Evolutionary conservation across 2,888 invertebrate genomes (phyloP), one percentile per base, ranked within the genome.

Genomic region (Pediacus dermestoides): DNA sequence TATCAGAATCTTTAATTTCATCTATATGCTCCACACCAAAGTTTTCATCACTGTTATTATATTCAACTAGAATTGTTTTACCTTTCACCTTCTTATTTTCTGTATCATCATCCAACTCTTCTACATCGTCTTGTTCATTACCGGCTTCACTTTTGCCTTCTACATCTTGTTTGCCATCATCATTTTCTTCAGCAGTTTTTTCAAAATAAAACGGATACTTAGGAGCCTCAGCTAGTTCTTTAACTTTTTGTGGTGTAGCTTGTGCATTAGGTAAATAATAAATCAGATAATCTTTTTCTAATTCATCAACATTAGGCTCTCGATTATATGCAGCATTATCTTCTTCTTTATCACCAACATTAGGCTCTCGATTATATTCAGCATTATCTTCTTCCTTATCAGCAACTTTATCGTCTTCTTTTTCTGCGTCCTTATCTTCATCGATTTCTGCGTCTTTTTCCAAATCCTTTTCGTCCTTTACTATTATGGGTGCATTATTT

Each of bases 31-130:
- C 22, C 13, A 22, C 27, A 4, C 10, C 22, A 10, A 27, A 30
- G 14, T 31, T 23, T 7, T 18, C 21, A 16, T 36, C 32, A 14
- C 11, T 13, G 10, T 13, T 9, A 3, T 21, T 22, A 18, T n/a
- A 21, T 21, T 15, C 14, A n/a, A 12, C 21, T 8, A 4, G 26
- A n/a, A n/a, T n/a, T 30, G 18, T 9, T 39, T 40, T 33, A 22
- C 34, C 18, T 7, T 39, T 44, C 22, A 42, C 48, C 41, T 51
- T 41, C 36, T 50, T 30, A 7, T 23, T 21, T 30, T 42, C 16
- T 35, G 41, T 50, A 4, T 47, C 40, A 34, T 45, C 39, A 4
- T 37, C 34, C 25, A 45, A 34, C 22, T 40, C 38, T n/a, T 28
- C 28, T 14, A 39, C 45, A 14, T 43, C 30, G 10, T 33, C 25